A percentile compares a stretch with the other conserved stretches of the same genome.
phyloP scores from a whole-genome alignment of 2,113 vertebrate genomes.

The Ailuropoda melanoleuca region DNA sequence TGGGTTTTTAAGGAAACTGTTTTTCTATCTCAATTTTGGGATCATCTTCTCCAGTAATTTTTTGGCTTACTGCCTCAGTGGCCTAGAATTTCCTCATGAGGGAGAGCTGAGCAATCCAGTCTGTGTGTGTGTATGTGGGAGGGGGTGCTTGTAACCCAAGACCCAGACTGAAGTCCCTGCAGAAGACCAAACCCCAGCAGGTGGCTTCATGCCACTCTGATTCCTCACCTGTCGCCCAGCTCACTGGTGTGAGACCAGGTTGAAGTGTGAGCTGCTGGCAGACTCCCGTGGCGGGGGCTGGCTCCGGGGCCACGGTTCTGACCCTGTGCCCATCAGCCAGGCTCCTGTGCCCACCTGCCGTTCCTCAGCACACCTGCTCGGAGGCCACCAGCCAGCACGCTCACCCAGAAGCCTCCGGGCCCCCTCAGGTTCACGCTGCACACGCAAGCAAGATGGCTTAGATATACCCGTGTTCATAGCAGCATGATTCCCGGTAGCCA shows the following conservation, averaged over 20 bases:
- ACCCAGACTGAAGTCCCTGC: neutral
- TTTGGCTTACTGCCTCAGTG: neutral
- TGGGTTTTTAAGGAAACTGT: neutral
- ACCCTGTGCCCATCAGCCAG: neutral
- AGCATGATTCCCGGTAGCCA: neutral
- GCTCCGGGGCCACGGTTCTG: neutral
- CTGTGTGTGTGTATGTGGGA: too few relatives aligned
- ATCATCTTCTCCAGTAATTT: neutral
- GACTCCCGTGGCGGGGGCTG: rapidly evolving
- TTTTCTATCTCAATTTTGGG: neutral
- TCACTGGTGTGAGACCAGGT: neutral
- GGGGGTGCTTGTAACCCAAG: neutral
- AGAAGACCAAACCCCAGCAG: neutral
- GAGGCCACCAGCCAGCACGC: neutral
- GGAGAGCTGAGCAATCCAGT: neutral
- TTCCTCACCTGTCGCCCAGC: neutral
- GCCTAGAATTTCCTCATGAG: neutral
- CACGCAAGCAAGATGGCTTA: neutral
- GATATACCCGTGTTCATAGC: neutral
- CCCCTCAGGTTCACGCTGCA: neutral
- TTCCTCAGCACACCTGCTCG: neutral
- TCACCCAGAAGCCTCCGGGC: neutral
- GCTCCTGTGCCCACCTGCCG: neutral
- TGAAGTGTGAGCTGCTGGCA: neutral
- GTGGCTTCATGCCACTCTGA: neutral